Conservation (phyloP, 2,797 vertebrate species). For the Sarcoramphus papa region DNA sequence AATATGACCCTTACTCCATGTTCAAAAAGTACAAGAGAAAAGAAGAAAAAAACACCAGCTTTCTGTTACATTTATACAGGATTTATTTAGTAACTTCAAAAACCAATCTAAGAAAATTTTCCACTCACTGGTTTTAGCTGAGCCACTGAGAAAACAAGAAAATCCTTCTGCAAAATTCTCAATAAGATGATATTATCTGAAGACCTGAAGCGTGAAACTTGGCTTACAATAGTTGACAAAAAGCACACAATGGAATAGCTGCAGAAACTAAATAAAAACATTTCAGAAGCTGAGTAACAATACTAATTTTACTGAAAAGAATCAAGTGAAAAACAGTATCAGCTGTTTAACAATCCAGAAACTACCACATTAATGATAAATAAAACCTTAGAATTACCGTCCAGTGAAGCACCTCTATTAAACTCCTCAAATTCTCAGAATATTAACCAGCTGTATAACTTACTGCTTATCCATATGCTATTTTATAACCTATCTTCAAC, state of each 20-base stretch:
- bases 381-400: neutral
- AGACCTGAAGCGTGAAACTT: constrained; percentile 85
- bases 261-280: constrained; percentile 68
- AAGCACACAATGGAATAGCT: constrained; percentile 60
- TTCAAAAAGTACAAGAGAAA: constrained; percentile 71
- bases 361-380: neutral
- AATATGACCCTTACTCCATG: constrained; percentile 64
- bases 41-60: constrained; percentile 73
- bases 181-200: constrained; percentile 85
- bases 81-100: constrained; percentile 86
- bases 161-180: constrained; percentile 82
- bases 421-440: neutral
- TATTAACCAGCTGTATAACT: neutral
- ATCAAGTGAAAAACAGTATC: constrained; percentile 15
- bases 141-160: constrained; percentile 81
- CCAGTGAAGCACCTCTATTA: neutral
- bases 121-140: constrained; percentile 86
- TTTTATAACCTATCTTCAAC: neutral
- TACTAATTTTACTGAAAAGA: constrained; percentile 51
- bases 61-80: constrained; percentile 80
- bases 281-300: constrained; percentile 40
- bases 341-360: constrained; percentile 38
- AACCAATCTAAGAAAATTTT: constrained; percentile 92
- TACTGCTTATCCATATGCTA: neutral
- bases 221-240: constrained; percentile 73